Conservation (phyloP, 2,113 vertebrate genomes). For the Budorcas taxicolor region DNA sequence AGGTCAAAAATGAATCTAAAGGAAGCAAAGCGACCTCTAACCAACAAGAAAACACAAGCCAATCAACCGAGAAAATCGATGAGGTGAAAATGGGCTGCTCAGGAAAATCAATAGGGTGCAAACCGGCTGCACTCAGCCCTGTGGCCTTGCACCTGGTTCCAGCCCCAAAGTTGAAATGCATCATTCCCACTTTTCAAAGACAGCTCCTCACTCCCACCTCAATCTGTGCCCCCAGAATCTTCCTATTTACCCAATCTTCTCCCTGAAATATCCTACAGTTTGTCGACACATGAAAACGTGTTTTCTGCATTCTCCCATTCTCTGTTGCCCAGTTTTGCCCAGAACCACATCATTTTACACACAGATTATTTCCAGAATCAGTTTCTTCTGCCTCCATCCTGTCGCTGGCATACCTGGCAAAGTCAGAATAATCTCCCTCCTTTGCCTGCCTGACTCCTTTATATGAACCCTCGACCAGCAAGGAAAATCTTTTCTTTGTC, state of each 20-base stretch:
- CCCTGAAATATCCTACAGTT: background rate
- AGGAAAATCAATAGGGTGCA: conserved; percentile 60
- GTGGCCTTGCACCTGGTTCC: background rate
- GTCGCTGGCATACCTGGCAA: background rate
- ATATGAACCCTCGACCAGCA: background rate
- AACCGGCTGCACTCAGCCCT: background rate
- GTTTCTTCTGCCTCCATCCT: background rate
- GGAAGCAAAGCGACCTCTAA: conserved; percentile 42
- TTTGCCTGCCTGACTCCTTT: background rate
- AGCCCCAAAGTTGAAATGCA: background rate
- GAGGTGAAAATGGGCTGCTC: conserved; percentile 53
- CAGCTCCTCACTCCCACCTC: background rate
- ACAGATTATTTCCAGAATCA: background rate
- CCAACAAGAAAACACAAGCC: conserved; percentile 51
- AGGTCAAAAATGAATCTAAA: conserved; percentile 49
- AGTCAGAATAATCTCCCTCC: background rate
- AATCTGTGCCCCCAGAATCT: background rate
- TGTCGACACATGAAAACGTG: background rate
- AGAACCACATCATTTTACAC: background rate
- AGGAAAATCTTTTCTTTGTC: background rate
- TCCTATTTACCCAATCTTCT: background rate
- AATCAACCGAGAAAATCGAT: conserved; percentile 55
- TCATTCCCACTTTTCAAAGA: background rate
- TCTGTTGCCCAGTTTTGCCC: background rate
- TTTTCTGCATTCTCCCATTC: background rate